Conservation (phyloP, 2,113 vertebrate genomes). For the Smithornis capensis region DNA sequence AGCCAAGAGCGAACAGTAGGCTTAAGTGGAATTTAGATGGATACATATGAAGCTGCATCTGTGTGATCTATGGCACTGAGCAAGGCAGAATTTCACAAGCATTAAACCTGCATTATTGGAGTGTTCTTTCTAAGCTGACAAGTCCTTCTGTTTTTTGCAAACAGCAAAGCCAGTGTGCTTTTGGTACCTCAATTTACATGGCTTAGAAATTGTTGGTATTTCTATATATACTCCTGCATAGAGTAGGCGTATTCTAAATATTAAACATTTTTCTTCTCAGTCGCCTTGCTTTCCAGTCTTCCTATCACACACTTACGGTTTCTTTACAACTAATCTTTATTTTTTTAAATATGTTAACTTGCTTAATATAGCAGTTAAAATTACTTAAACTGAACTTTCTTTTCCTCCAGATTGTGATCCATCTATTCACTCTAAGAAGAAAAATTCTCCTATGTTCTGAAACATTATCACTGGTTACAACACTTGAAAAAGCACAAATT, state of each 20-base stretch:
- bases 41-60: not conserved
- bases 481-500: not conserved
- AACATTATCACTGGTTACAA: not conserved
- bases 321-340: not conserved
- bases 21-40: not conserved
- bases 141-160: not conserved
- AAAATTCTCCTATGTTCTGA: not conserved
- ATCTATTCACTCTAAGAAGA: not conserved
- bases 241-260: not conserved
- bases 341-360: not conserved
- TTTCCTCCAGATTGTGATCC: not conserved
- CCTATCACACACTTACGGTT: not conserved
- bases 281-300: fast-evolving
- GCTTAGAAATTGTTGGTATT: not conserved
- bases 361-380: not conserved
- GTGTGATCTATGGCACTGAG: not conserved
- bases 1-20: not conserved
- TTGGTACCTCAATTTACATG: not conserved
- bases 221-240: not conserved
- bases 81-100: not conserved
- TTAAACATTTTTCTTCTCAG: not conserved
- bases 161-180: not conserved
- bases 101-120: not conserved
- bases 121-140: not conserved
- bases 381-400: not conserved